Percentiles rank a stretch among this genome's conserved stretches.
Conservation (phyloP, 1,140 invertebrate genomes). For the Nilaparvata lugens region DNA sequence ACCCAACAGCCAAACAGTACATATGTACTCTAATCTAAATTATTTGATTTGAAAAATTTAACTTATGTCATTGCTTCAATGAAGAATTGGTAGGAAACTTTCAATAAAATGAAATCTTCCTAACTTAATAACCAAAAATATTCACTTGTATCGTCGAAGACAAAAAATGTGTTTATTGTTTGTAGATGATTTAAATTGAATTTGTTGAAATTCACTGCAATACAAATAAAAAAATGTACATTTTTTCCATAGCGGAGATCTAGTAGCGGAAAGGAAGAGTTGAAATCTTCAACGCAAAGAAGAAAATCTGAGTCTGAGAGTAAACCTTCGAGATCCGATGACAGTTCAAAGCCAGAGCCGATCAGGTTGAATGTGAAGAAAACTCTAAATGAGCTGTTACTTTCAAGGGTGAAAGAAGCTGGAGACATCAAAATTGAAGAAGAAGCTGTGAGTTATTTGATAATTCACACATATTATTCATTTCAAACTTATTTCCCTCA, state of each 20-base stretch:
- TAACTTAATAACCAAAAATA: too few relatives aligned
- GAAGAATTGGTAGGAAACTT: too few relatives aligned
- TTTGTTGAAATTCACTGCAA: too few relatives aligned
- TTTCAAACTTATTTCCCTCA: not conserved
- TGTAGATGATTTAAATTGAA: too few relatives aligned
- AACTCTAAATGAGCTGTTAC: constrained; percentile 61
- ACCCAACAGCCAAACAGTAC: too few relatives aligned
- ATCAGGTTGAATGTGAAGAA: constrained; percentile 71
- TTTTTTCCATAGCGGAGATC: not conserved
- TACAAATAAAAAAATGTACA: too few relatives aligned
- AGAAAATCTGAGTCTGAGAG: constrained; percentile 21
- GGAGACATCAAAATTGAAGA: constrained; percentile 50
- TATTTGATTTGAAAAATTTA: too few relatives aligned
- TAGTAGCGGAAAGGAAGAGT: constrained; percentile 10
- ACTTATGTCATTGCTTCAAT: too few relatives aligned
- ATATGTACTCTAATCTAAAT: too few relatives aligned
- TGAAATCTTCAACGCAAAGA: constrained; percentile 22
- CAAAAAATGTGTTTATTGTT: too few relatives aligned
- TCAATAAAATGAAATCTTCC: too few relatives aligned
- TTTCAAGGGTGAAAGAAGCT: constrained; percentile 51
- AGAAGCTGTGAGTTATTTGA: constrained; percentile 42
- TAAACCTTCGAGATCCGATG: not conserved
- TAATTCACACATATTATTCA: not conserved
- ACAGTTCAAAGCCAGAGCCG: constrained; percentile 44
- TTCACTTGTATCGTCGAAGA: too few relatives aligned